These are phyloP conservation scores for Dynastes hyllus DNA, from an alignment of 2,888 invertebrate genomes.

Conservation along the genomic window DNA sequence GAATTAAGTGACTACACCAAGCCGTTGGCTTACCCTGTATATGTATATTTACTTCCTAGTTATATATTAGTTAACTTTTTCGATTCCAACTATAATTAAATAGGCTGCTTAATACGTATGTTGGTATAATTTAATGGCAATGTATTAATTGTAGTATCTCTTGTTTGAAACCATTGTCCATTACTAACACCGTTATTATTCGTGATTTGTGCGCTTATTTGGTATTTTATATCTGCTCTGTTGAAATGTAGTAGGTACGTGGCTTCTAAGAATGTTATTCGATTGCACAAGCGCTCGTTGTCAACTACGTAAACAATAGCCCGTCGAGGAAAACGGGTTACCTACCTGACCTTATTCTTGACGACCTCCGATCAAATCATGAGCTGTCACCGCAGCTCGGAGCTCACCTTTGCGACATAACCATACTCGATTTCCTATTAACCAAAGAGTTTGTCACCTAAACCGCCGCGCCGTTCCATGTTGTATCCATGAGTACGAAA, in stretches of 20 bases:
- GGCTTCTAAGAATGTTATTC: constrained; percentile 64
- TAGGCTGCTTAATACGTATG: no score
- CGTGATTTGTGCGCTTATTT: background rate
- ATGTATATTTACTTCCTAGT: no score
- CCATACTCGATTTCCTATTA: constrained; percentile 29
- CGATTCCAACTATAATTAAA: no score
- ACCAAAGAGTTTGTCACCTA: constrained; percentile 26
- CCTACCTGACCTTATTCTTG: constrained; percentile 69
- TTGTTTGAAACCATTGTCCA: no score
- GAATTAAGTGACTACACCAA: no score
- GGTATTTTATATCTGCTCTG: constrained; percentile 10
- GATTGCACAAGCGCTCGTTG: constrained; percentile 65
- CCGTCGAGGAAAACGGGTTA: constrained; percentile 70
- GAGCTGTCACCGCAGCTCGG: constrained; percentile 58
- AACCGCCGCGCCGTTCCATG: background rate
- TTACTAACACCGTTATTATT: background rate
- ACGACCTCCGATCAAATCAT: constrained; percentile 69
- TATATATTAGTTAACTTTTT: no score
- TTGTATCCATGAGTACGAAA: constrained; percentile 35
- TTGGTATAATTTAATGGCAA: no score
- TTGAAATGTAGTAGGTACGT: constrained; percentile 51
- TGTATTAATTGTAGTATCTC: no score
- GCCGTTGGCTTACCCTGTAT: no score
- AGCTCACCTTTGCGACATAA: constrained; percentile 56
- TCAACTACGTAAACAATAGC: constrained; percentile 65